phyloP scores from a whole-genome alignment of 2,113 vertebrate genomes.

The Ornithorhynchus anatinus region DNA sequence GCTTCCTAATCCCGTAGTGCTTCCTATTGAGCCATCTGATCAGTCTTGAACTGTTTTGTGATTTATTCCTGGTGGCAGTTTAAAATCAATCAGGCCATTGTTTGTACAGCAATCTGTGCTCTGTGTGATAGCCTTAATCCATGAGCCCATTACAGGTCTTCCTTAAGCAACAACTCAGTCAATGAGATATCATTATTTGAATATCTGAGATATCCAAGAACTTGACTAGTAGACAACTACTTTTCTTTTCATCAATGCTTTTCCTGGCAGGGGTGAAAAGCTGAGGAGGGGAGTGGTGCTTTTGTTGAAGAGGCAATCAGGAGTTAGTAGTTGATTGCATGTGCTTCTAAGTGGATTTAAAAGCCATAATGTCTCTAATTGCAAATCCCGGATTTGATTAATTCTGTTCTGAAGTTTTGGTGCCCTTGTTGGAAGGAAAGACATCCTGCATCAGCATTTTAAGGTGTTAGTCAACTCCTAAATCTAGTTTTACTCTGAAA shows the following conservation, averaged over 20 bases:
- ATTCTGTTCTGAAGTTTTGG: conserved; percentile 22
- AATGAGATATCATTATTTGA: background rate
- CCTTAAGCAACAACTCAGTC: background rate
- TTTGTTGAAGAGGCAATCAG: background rate
- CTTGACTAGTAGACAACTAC: background rate
- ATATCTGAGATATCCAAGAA: background rate
- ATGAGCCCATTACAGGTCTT: too few species aligned
- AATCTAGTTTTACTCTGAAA: background rate
- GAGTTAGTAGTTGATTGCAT: conserved; percentile 1
- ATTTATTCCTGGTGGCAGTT: too few species aligned
- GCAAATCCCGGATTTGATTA: conserved; percentile 22
- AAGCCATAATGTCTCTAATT: conserved; percentile 20
- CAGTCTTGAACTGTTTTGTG: too few species aligned
- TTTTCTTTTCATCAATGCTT: background rate
- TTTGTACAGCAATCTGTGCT: background rate
- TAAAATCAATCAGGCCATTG: too few species aligned
- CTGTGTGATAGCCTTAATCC: background rate
- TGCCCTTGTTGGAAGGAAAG: conserved; percentile 14
- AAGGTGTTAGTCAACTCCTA: background rate
- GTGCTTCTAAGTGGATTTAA: background rate
- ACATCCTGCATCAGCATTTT: background rate
- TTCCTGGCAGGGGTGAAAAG: background rate
- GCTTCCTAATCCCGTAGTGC: too few species aligned
- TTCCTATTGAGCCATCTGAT: too few species aligned
- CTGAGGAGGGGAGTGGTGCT: background rate